Conservation (phyloP, 2,797 vertebrate species). For the Urophycis tenuis region DNA sequence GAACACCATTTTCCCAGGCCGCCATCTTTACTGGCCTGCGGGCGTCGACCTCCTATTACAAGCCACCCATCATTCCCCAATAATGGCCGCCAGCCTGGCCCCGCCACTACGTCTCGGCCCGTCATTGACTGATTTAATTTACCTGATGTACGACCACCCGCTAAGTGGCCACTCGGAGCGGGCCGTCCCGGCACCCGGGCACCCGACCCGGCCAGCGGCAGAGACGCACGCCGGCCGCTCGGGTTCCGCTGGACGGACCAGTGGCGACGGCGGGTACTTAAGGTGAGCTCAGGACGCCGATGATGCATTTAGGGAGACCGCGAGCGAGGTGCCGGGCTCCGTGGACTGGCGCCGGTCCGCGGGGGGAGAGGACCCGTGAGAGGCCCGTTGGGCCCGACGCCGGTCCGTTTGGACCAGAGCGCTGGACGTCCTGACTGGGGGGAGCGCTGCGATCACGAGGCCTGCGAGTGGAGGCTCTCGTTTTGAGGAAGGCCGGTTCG, state of each 20-base stretch:
- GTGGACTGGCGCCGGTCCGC: constrained; percentile 40
- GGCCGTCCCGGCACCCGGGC: constrained; percentile 31
- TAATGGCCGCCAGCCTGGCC: constrained; percentile 18
- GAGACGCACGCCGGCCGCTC: constrained; percentile 44
- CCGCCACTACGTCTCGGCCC: constrained; percentile 20
- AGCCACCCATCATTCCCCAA: constrained; percentile 29
- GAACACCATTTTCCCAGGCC: background rate
- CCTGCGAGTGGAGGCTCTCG: constrained; percentile 19
- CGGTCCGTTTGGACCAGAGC: constrained; percentile 47
- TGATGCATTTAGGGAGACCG: constrained; percentile 48
- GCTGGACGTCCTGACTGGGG: constrained; percentile 34
- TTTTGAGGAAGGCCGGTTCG: constrained; percentile 17
- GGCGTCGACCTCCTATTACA: constrained; percentile 11
- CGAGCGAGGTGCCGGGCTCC: constrained; percentile 39
- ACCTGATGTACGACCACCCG: constrained; percentile 21
- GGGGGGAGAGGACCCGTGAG: constrained; percentile 56
- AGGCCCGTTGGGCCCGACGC: constrained; percentile 43
- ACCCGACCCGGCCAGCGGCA: constrained; percentile 23
- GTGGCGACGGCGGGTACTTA: constrained; percentile 57
- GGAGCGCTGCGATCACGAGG: constrained; percentile 26
- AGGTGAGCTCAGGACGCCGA: constrained; percentile 56
- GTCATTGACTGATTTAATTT: constrained; percentile 43
- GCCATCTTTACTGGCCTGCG: constrained; percentile 3
- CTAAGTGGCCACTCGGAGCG: constrained; percentile 45
- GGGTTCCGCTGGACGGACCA: constrained; percentile 27